These are phyloP conservation scores for Fissipunctia ypsillon DNA, from an alignment of 2,888 invertebrate genomes.

Conservation along the genomic window DNA sequence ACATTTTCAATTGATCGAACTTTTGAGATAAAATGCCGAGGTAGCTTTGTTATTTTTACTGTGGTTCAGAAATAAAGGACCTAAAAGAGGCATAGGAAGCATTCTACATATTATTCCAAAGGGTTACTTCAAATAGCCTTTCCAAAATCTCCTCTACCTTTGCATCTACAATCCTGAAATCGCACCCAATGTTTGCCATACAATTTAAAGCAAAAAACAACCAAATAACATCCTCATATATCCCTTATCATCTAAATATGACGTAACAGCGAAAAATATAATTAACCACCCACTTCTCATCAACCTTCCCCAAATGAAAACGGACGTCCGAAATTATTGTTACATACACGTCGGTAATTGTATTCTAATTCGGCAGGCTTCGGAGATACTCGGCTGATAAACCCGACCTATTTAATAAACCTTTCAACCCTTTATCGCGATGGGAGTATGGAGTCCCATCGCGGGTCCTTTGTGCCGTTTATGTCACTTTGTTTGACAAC, in stretches of 20 bases:
- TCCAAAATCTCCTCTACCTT: background rate
- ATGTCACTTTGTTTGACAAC: slow-evolving; percentile 68
- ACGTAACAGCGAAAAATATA: slow-evolving; percentile 47
- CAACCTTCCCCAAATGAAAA: slow-evolving; percentile 54
- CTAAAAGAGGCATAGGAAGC: background rate
- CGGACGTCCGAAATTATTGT: slow-evolving; percentile 62
- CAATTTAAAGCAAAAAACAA: slow-evolving; percentile 35
- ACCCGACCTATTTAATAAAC: slow-evolving; percentile 68
- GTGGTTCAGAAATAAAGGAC: background rate
- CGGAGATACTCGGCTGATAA: slow-evolving; percentile 62
- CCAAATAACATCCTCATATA: slow-evolving; percentile 5
- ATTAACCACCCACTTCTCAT: slow-evolving; percentile 38
- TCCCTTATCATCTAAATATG: slow-evolving; percentile 32
- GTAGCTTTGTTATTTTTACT: background rate
- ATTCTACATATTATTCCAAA: too few species aligned
- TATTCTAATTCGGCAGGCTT: slow-evolving; percentile 65
- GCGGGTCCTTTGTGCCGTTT: slow-evolving; percentile 63
- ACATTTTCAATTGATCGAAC: slow-evolving; percentile 27
- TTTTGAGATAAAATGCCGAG: slow-evolving; percentile 19
- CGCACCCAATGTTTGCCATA: slow-evolving; percentile 12
- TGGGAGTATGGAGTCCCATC: slow-evolving; percentile 57
- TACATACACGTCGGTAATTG: slow-evolving; percentile 61
- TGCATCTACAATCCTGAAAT: background rate
- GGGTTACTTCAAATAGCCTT: too few species aligned
- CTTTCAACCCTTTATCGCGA: slow-evolving; percentile 65